Evolutionary conservation across 2,113 vertebrate species (phyloP), one percentile per base, ranked within the genome.

Genomic region (Pagrus major): DNA sequence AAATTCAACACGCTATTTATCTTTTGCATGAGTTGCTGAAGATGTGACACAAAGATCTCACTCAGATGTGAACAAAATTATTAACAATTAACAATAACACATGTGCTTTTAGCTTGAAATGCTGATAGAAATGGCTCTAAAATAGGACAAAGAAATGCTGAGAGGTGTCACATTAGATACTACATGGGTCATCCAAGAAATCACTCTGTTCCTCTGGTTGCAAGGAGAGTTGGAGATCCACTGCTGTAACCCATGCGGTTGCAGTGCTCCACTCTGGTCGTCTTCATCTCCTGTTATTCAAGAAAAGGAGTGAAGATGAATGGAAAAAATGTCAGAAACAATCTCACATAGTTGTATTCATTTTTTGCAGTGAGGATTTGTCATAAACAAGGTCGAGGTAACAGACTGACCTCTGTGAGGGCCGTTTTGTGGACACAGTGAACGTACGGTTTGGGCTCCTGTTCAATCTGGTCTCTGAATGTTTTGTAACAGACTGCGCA

Each of bases 401-500:
- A 5, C 6, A 20, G 7, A 80, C 90, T 15, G 6, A 95, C 94
- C 91, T 92, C 52, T 0, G 94, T 95, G 0, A 95, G 82, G 9
- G 64, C 31, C 0, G 91, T 90, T 80, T 77, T 95, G 78, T 91
- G 92, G 25, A 93, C 27, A n/a, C 95, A 95, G 90, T 93, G 91
- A 2, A 94, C 27, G 8, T 94, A 95, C 0, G 95, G 93, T 68
- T 83, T 89, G 9, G 94, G 93, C 0, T 91, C 76, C 2, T 31
- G 18, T 55, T 94, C 93, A 5, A 95, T 92, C 8, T 71, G 59
- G 15, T 79, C 94, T 3, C 5, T 0, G 14, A 71, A 90, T 0
- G 81, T 92, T 83, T 93, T 95, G 83, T 94, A 95, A 64, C 95
- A 95, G 51, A 92, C 35, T 2, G 64, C 76, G 23, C 95, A 95